A percentile compares a stretch with the other conserved stretches of the same genome.
These are phyloP conservation scores for Orgyia antiqua DNA, from an alignment of 2,888 invertebrate species.

Conservation along the genomic window DNA sequence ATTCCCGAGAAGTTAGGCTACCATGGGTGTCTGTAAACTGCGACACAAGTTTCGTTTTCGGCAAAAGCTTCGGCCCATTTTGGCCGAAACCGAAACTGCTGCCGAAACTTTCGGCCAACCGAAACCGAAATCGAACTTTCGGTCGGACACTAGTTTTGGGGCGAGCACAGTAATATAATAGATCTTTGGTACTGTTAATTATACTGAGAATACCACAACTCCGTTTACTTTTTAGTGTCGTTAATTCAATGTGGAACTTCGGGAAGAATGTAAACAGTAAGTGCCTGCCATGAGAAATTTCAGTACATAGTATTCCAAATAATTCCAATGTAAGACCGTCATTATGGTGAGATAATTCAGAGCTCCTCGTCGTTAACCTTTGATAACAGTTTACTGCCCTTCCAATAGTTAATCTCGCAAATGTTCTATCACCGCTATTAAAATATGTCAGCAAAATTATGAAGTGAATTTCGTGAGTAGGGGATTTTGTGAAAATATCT, in stretches of 20 bases:
- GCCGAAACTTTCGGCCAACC: too few relatives aligned
- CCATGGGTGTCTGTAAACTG: too few relatives aligned
- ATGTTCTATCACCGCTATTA: too few relatives aligned
- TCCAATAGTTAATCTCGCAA: conserved; percentile 51
- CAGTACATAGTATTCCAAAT: conserved; percentile 59
- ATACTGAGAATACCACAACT: conserved; percentile 47
- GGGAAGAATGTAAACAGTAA: conserved; percentile 51
- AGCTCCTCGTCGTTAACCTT: conserved; percentile 55
- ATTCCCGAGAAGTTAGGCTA: too few relatives aligned
- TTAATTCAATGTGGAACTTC: conserved; percentile 54
- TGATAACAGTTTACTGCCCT: conserved; percentile 51
- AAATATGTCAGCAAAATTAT: too few relatives aligned
- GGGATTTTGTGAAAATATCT: too few relatives aligned
- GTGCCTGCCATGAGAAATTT: conserved; percentile 56
- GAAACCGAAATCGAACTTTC: too few relatives aligned
- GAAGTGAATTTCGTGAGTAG: too few relatives aligned
- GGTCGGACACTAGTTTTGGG: too few relatives aligned
- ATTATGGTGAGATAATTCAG: conserved; percentile 55
- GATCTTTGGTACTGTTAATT: conserved; percentile 57
- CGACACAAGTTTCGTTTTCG: too few relatives aligned
- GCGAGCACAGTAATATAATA: conserved; percentile 44
- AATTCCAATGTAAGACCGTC: conserved; percentile 50
- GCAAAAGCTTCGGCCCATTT: too few relatives aligned
- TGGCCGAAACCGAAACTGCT: too few relatives aligned
- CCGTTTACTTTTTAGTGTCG: conserved; percentile 56